Evolutionary conservation across 2,888 invertebrate species (phyloP).

Genomic region (Eilema griseolum): DNA sequence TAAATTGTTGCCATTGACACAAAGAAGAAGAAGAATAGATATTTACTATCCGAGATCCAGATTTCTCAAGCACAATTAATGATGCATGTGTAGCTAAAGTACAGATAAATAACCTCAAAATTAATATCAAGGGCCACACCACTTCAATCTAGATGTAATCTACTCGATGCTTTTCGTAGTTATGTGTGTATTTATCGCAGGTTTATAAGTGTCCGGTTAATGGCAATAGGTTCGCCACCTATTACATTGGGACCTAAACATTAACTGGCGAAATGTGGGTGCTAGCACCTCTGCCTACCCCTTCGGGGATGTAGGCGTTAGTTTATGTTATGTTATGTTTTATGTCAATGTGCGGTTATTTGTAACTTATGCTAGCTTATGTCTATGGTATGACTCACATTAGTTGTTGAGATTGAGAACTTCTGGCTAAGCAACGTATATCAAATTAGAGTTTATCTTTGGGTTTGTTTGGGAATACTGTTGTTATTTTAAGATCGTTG

Average conservation of each 20-base stretch:
- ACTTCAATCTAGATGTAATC: neutral
- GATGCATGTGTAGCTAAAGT: neutral
- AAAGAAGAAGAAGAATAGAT: too few relatives aligned
- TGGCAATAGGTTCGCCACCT: too few relatives aligned
- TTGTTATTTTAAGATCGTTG: conserved; percentile 40
- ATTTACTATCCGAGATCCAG: neutral
- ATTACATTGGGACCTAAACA: too few relatives aligned
- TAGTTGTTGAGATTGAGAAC: too few relatives aligned
- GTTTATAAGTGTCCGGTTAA: too few relatives aligned
- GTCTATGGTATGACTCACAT: neutral
- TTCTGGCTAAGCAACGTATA: neutral
- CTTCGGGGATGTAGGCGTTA: too few relatives aligned
- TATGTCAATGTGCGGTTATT: neutral
- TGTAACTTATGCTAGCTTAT: neutral
- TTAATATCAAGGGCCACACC: neutral
- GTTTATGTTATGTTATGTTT: too few relatives aligned
- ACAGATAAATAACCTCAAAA: neutral
- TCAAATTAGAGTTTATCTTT: conserved; percentile 15
- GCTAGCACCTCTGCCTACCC: too few relatives aligned
- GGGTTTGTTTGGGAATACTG: conserved; percentile 19
- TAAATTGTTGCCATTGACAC: too few relatives aligned
- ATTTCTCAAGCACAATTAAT: neutral
- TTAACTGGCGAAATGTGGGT: too few relatives aligned
- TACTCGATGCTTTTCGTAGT: neutral
- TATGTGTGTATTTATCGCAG: too few relatives aligned